phyloP scores from a whole-genome alignment of 2,888 invertebrate genomes.

The Calliopum simillimum region DNA sequence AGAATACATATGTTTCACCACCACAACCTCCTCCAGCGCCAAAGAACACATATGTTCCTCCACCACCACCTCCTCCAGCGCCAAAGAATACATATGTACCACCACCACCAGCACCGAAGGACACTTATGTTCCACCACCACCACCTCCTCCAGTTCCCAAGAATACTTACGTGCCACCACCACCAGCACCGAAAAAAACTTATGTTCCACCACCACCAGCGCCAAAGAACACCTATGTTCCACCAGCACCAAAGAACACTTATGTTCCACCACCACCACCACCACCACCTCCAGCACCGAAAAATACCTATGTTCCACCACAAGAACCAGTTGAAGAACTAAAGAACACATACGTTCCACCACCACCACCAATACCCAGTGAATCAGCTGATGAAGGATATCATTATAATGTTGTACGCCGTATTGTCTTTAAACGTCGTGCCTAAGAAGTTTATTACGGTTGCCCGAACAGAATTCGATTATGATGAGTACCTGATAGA shows the following conservation, averaged over 20 bases:
- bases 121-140: slow-evolving; percentile 45
- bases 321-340: slow-evolving; percentile 34
- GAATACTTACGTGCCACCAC: slow-evolving; percentile 44
- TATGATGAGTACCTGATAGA: too few relatives aligned
- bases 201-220: background rate
- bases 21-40: background rate
- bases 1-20: slow-evolving; percentile 15
- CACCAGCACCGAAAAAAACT: slow-evolving; percentile 1
- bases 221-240: slow-evolving; percentile 29
- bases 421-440: slow-evolving; percentile 52
- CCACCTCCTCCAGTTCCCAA: slow-evolving; percentile 43
- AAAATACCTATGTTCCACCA: slow-evolving; percentile 43
- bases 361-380: slow-evolving; percentile 38
- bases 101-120: slow-evolving; percentile 38
- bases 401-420: slow-evolving; percentile 54
- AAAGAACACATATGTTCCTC: background rate
- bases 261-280: slow-evolving; percentile 27
- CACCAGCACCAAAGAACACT: slow-evolving; percentile 17
- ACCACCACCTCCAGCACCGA: slow-evolving; percentile 38
- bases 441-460: slow-evolving; percentile 41
- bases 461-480: background rate
- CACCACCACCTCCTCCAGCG: slow-evolving; percentile 2
- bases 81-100: slow-evolving; percentile 27
- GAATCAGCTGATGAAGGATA: slow-evolving; percentile 47
- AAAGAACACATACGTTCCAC: slow-evolving; percentile 48